Conservation (phyloP, 2,888 invertebrate species). For the Acrobasis repandana region DNA sequence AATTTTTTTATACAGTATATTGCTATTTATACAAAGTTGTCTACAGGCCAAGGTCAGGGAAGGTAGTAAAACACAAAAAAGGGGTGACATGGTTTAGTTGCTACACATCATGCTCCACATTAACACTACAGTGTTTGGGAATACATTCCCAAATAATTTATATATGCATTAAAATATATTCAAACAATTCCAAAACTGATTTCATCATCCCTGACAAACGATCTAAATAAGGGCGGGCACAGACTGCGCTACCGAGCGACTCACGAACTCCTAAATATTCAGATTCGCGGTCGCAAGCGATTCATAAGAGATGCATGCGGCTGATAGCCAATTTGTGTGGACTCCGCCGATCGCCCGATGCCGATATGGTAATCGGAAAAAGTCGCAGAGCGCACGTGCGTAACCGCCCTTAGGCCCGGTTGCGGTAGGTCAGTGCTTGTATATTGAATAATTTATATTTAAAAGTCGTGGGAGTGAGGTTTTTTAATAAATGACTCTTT, state of each 20-base stretch:
- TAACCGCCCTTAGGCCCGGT: slow-evolving; percentile 31
- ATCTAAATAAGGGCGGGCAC: slow-evolving; percentile 61
- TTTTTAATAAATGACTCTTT: slow-evolving; percentile 15
- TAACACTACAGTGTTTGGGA: too few species aligned
- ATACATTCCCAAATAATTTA: too few species aligned
- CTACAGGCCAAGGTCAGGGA: too few species aligned
- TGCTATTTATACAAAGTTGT: too few species aligned
- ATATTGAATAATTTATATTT: slow-evolving; percentile 29
- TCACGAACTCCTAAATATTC: slow-evolving; percentile 68
- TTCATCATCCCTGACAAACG: slow-evolving; percentile 34
- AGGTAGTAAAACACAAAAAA: too few species aligned
- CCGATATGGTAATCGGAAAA: slow-evolving; percentile 75
- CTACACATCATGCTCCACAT: too few species aligned
- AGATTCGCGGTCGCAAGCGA: slow-evolving; percentile 45
- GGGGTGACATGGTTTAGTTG: too few species aligned
- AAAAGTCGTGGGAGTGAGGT: slow-evolving; percentile 6
- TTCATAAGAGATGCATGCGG: slow-evolving; percentile 68
- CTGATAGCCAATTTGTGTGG: slow-evolving; percentile 68
- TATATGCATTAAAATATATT: not conserved
- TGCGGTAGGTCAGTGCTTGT: slow-evolving; percentile 32
- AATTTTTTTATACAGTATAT: too few species aligned
- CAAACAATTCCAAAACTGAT: slow-evolving; percentile 3
- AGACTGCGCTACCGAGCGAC: slow-evolving; percentile 48
- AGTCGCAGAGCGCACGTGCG: slow-evolving; percentile 42
- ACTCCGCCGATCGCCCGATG: slow-evolving; percentile 53